A percentile compares a stretch with the other conserved stretches of the same genome.
phyloP scores from a whole-genome alignment of 2,888 invertebrate species.

The Leucophenga montana region DNA sequence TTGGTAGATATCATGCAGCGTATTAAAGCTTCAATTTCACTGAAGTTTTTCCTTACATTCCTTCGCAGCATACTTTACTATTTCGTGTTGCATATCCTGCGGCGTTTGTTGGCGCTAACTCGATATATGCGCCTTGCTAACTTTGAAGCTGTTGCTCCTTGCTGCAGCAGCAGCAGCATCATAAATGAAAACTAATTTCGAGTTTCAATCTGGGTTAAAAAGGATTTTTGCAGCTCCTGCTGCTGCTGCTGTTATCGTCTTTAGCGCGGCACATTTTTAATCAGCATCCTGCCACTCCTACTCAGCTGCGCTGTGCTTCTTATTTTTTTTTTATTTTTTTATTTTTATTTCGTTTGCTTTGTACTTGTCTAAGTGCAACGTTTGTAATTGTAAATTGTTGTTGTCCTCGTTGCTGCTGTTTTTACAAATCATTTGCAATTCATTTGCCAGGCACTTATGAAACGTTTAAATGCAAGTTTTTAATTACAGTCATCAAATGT shows the following conservation, averaged over 20 bases:
- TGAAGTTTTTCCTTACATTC: no score
- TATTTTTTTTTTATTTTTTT: not conserved
- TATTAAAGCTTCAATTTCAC: conserved; percentile 29
- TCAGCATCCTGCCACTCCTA: conserved; percentile 41
- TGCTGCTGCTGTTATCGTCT: conserved; percentile 1
- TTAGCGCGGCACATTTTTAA: conserved; percentile 53
- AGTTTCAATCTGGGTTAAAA: conserved; percentile 67
- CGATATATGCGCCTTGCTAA: conserved; percentile 10
- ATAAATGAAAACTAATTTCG: conserved; percentile 67
- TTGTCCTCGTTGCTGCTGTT: conserved; percentile 29
- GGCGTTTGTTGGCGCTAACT: conserved; percentile 35
- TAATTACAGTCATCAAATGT: conserved; percentile 49
- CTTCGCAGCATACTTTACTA: conserved; percentile 1
- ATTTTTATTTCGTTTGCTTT: conserved; percentile 9
- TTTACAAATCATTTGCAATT: conserved; percentile 59
- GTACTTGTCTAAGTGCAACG: conserved; percentile 12
- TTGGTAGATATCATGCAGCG: no score
- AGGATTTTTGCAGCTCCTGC: conserved; percentile 39
- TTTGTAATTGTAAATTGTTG: conserved; percentile 26
- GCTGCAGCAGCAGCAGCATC: conserved; percentile 33
- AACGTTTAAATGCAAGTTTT: conserved; percentile 59
- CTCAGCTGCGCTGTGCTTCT: not conserved
- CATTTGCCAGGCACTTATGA: conserved; percentile 55
- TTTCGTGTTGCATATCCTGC: conserved; percentile 3
- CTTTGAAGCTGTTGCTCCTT: no score